phyloP scores from a whole-genome alignment of 2,888 invertebrate genomes.

The Sinelater perroti region DNA sequence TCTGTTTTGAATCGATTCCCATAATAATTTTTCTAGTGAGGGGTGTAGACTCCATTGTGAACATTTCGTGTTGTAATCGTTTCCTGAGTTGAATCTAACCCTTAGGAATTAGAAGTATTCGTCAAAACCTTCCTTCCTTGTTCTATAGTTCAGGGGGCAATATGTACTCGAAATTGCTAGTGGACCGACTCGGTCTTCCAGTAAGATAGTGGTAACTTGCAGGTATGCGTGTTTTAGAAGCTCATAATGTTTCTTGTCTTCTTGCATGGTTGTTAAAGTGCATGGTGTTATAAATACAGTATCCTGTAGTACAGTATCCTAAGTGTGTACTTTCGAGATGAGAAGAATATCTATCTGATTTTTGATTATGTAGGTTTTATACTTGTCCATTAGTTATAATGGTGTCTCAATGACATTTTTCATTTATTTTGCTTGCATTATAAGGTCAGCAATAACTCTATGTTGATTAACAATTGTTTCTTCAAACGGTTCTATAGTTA shows the following conservation, averaged over 20 bases:
- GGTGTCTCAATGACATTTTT: too few species aligned
- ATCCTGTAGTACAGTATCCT: not conserved
- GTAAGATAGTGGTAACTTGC: not conserved
- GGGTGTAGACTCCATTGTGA: not conserved
- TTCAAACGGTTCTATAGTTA: too few species aligned
- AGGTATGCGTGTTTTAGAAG: not conserved
- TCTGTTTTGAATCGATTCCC: not conserved
- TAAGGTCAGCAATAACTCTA: too few species aligned
- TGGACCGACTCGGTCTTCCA: not conserved
- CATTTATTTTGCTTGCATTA: too few species aligned
- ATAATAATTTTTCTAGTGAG: not conserved
- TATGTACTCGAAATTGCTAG: not conserved
- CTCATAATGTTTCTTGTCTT: not conserved
- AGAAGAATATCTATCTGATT: not conserved
- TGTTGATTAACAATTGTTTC: too few species aligned
- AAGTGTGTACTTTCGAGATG: not conserved
- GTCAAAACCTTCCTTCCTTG: not conserved
- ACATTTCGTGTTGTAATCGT: not conserved
- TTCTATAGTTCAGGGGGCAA: not conserved
- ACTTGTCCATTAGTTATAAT: too few species aligned
- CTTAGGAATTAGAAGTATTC: too few species aligned
- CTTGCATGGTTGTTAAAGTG: not conserved
- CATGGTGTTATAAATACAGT: not conserved
- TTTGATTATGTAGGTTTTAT: slow-evolving; percentile 6
- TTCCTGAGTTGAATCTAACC: too few species aligned